Evolutionary conservation across 2,888 invertebrate genomes (phyloP), one percentile per base, ranked within the genome.

Genomic region (Strigamia transsilvanica): DNA sequence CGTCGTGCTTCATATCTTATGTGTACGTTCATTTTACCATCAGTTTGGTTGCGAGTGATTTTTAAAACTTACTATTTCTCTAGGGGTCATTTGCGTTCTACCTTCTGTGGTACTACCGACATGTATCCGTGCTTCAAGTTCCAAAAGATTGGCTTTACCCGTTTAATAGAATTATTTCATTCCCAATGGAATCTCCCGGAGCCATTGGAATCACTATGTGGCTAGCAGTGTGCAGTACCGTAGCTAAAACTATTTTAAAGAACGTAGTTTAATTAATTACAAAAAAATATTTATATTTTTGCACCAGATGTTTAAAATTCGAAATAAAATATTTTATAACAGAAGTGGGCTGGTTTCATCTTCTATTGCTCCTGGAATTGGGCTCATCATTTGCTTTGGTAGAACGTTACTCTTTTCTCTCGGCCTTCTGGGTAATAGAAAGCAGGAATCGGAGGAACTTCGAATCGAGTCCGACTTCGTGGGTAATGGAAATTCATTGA

Each of bases 31-130:
- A 18, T 56, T 56, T 56, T 56, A 13, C 4, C 46, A 5, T 46
- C 46, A 2, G 13, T 46, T 3, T 1, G 3, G 7, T 12, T 27
- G 1, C 1, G 3, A 1, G 3, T 27, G 27, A 27, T 27, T 27
- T 27, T 2, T 27, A 3, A 1, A 27, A 27, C 27, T 27, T 27
- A 27, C 27, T 15, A 73, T 32, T 10, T 23, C 51, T 51, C 6
- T 38, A 82, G 82, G 82, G 42, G 2, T 13, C 77, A 23, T 51
- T 77, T 23, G 42, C 13, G 21, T 15, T 42, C 2, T 78, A 32
- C 15, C 34, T 82, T 23, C 27, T 82, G 41, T 82, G 77, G 2
- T 77, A 18, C 23, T 82, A 82, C 41, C 77, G 82, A 4, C 15
- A 82, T 27, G 78, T n/a, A 9, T 46, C 78, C 10, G 82, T 82